phyloP scores from a whole-genome alignment of 2,113 vertebrate genomes.

The Neolamprologus kungweensis region DNA sequence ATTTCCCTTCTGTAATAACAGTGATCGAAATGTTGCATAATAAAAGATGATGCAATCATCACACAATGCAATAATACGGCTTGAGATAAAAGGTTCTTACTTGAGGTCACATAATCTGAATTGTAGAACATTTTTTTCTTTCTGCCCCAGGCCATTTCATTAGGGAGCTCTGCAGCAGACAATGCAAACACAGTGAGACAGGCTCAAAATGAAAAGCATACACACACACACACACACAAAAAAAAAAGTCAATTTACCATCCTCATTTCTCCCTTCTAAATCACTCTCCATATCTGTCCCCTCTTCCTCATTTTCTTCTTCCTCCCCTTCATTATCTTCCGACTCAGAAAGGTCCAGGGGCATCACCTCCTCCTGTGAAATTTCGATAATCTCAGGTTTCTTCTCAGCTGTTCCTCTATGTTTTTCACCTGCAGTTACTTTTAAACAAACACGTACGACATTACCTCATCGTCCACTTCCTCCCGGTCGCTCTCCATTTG shows the following conservation, averaged over 20 bases:
- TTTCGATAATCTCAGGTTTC: background rate
- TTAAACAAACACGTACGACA: background rate
- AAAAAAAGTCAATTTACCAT: slow-evolving; percentile 14
- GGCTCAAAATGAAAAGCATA: background rate
- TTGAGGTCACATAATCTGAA: slow-evolving; percentile 75
- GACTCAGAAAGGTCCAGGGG: slow-evolving; percentile 67
- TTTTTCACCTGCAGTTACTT: background rate
- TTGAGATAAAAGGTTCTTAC: slow-evolving; percentile 34
- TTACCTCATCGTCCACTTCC: slow-evolving; percentile 69
- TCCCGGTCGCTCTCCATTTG: slow-evolving; percentile 64
- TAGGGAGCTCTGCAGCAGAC: slow-evolving; percentile 67
- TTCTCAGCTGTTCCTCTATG: background rate
- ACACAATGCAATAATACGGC: background rate
- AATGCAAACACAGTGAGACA: background rate
- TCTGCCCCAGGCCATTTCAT: slow-evolving; percentile 87
- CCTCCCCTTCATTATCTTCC: slow-evolving; percentile 28
- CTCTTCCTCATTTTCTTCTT: slow-evolving; percentile 48
- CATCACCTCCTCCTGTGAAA: slow-evolving; percentile 77
- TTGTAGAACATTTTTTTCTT: slow-evolving; percentile 87
- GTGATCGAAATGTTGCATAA: background rate
- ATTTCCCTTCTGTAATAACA: slow-evolving; percentile 65
- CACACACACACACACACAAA: background rate
- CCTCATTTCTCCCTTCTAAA: slow-evolving; percentile 73
- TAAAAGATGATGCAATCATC: background rate
- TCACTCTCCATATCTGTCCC: slow-evolving; percentile 85